Base-by-base conservation (phyloP, 2,113 vertebrate genomes). In the Oenanthe oenanthe region DNA sequence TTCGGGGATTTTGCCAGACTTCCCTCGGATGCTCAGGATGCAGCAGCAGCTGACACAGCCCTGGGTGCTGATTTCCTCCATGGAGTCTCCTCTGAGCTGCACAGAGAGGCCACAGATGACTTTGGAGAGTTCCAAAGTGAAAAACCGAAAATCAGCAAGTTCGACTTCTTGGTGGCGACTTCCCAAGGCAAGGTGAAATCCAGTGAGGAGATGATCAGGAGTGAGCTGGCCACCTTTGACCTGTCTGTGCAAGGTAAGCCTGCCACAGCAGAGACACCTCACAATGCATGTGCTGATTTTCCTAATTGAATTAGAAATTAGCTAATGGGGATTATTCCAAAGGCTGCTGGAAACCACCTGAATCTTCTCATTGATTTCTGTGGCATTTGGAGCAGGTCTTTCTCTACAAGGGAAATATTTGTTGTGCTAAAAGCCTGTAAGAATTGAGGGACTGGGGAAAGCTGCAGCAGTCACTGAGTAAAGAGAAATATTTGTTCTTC, bases 201-300 rank as follows among this genome's bases (percentile, higher is more conserved):
- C 80, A 99, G 99, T 9, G 99, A 99, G 93, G 99, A 99, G 97
- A 99, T 99, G 99, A 99, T 99, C 97, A 99, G 97, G 97, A 99
- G 98, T 9, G 99, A 99, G 66, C 98, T 99, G 89, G 99, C 99
- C 10, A 99, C 99, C 17, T 99, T 99, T 96, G 99, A 99, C 96
- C 98, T 99, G 80, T 99, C 98, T 50, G 99, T 99, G 91, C 99
- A 99, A 98, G 99, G 99, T 99, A 95, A 98, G 99, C 95, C 50
- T 31, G 71, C 54, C 75, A 10, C 18, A 24, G 7, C 40, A 16
- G 43, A 26, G 50, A 51, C 45, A 14, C 17, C 40, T 58, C 22
- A 1, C 9, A 4, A 4, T 42, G 32, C 57, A 3, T 1, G 18
- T 42, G 26, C 58, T 79, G 11, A 3, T 68, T 79, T 75, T 50